Evolutionary conservation across 2,888 invertebrate species (phyloP).

Genomic region (Drosophila meridiana): DNA sequence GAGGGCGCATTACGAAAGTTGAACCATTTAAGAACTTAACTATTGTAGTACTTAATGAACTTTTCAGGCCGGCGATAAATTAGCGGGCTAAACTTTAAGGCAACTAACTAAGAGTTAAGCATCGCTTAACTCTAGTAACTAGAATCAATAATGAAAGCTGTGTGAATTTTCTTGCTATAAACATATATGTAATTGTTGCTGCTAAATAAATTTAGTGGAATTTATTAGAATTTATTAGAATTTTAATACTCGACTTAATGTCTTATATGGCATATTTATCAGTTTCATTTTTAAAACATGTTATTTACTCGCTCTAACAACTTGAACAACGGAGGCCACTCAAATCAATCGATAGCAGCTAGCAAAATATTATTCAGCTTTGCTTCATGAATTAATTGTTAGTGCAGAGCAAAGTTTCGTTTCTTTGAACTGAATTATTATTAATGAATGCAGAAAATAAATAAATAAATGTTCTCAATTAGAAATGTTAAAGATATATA

Average conservation of each 20-base stretch:
- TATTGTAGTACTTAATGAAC: background rate
- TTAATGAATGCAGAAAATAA: background rate
- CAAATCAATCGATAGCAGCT: background rate
- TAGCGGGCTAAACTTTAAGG: constrained; percentile 10
- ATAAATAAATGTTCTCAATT: background rate
- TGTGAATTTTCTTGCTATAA: too few relatives aligned
- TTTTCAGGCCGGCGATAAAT: background rate
- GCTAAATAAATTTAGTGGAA: too few relatives aligned
- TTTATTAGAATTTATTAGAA: background rate
- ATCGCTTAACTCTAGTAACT: too few relatives aligned
- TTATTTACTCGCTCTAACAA: background rate
- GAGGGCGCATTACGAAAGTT: background rate
- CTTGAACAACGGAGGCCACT: background rate
- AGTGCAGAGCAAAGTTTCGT: background rate
- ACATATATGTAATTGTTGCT: too few relatives aligned
- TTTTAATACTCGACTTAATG: background rate
- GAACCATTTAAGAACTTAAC: background rate
- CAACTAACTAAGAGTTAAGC: background rate
- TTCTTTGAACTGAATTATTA: background rate
- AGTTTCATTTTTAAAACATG: background rate
- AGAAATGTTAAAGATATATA: background rate
- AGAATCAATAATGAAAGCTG: background rate
- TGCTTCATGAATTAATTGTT: background rate
- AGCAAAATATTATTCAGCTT: background rate
- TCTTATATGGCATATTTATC: background rate